A percentile compares a stretch with the other conserved stretches of the same genome.
Evolutionary conservation across 2,888 invertebrate species (phyloP).

Genomic region (Calephelis perditalis): DNA sequence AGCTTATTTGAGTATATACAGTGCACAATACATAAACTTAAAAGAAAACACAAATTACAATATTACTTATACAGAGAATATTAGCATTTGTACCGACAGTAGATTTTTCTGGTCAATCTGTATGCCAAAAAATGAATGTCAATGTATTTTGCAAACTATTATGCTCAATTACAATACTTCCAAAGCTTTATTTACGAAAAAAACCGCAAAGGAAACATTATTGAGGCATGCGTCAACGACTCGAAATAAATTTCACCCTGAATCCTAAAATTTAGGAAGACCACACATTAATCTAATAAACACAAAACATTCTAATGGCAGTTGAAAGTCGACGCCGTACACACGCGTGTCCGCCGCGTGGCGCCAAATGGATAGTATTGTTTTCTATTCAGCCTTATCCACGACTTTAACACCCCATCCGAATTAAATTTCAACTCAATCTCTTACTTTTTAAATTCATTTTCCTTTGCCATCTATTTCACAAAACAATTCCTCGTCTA

Average conservation of each 20-base stretch:
- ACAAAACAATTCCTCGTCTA: background rate
- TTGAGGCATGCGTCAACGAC: slow-evolving; percentile 22
- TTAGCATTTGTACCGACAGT: no score
- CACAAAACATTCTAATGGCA: slow-evolving; percentile 52
- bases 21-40: no score
- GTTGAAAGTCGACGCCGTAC: slow-evolving; percentile 46
- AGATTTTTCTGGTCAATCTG: no score
- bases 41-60: no score
- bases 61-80: no score
- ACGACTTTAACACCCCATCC: slow-evolving; percentile 15
- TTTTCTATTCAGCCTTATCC: slow-evolving; percentile 36
- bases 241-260: slow-evolving; percentile 20
- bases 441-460: fast-evolving
- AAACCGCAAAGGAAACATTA: slow-evolving; percentile 24
- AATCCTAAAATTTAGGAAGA: slow-evolving; percentile 31
- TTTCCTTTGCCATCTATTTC: background rate
- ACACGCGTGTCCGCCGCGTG: slow-evolving; percentile 50
- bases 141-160: background rate
- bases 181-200: background rate
- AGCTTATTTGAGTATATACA: no score
- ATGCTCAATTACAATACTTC: background rate
- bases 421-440: slow-evolving; percentile 16
- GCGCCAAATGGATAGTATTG: slow-evolving; percentile 47
- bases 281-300: slow-evolving; percentile 49
- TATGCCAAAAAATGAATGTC: no score